A percentile compares a stretch with the other conserved stretches of the same genome.
Conservation (phyloP, 2,888 invertebrate genomes). For the Unio pictorum region DNA sequence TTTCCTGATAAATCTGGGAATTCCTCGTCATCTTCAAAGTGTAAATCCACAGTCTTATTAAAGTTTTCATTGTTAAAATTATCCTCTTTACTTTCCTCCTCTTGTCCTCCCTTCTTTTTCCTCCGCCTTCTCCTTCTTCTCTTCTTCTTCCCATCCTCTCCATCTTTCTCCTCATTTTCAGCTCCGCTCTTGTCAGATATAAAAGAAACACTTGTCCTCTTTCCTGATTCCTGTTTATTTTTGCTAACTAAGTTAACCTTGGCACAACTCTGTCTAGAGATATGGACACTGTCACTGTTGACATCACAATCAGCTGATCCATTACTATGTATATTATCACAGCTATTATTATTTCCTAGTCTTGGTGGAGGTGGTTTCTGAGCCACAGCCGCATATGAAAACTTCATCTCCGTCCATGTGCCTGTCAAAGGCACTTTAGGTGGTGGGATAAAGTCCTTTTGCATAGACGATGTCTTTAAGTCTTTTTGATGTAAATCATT, state of each 20-base stretch:
- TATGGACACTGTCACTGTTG: no score
- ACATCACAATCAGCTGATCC: no score
- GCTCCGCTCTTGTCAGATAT: slow-evolving; percentile 10
- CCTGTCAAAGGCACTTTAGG: background rate
- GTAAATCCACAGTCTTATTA: slow-evolving; percentile 42
- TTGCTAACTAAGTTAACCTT: slow-evolving; percentile 1
- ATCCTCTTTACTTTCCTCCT: slow-evolving; percentile 17
- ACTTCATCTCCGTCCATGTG: slow-evolving; percentile 1
- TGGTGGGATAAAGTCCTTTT: background rate
- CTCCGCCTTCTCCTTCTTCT: slow-evolving; percentile 16
- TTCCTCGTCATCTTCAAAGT: slow-evolving; percentile 68
- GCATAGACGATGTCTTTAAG: no score
- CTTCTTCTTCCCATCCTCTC: slow-evolving; percentile 29
- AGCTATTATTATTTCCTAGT: slow-evolving; percentile 3
- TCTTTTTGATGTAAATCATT: no score
- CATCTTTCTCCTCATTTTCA: slow-evolving; percentile 29
- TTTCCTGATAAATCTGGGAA: slow-evolving; percentile 57
- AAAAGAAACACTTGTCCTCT: slow-evolving; percentile 12
- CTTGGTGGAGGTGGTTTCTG: slow-evolving; percentile 20
- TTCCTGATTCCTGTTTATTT: slow-evolving; percentile 18
- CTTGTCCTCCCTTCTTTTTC: slow-evolving; percentile 18
- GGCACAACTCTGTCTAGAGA: background rate
- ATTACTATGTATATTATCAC: no score
- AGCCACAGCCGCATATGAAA: slow-evolving; percentile 48
- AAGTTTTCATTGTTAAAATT: slow-evolving; percentile 17